A percentile compares a stretch with the other conserved stretches of the same genome.
Evolutionary conservation across 2,113 vertebrate species (phyloP).

Genomic region (Macrotis lagotis): DNA sequence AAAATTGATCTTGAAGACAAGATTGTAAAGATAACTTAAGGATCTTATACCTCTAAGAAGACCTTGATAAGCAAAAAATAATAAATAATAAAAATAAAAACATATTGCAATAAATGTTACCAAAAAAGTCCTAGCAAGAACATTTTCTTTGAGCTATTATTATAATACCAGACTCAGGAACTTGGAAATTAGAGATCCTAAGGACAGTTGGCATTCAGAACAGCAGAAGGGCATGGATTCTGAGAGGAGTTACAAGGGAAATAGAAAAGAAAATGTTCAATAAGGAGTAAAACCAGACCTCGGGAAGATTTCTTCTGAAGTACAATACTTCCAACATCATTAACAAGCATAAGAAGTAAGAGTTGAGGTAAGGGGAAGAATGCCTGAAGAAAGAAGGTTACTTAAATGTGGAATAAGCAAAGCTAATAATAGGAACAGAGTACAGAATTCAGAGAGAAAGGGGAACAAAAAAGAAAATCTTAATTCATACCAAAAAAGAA

Average conservation of each 20-base stretch:
- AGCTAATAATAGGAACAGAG: background rate
- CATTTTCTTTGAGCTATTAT: background rate
- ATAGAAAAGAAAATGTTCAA: background rate
- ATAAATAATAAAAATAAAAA: background rate
- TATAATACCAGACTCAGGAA: background rate
- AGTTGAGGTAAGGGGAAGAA: background rate
- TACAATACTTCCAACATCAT: background rate
- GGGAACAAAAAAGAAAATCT: background rate
- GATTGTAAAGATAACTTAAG: background rate
- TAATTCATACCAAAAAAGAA: background rate
- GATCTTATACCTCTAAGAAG: background rate
- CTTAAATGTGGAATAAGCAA: background rate
- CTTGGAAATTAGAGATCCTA: background rate
- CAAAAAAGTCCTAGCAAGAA: background rate
- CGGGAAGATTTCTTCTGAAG: background rate
- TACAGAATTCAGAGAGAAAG: background rate
- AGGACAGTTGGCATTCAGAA: background rate
- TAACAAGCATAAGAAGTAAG: background rate
- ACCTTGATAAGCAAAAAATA: background rate
- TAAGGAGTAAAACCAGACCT: background rate
- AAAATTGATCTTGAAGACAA: background rate
- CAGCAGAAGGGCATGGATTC: background rate
- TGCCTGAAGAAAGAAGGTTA: background rate
- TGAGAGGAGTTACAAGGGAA: background rate
- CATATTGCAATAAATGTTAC: background rate